Evolutionary conservation across 2,113 vertebrate species (phyloP), one percentile per base, ranked within the genome.

Genomic region (Phrynosoma platyrhinos): DNA sequence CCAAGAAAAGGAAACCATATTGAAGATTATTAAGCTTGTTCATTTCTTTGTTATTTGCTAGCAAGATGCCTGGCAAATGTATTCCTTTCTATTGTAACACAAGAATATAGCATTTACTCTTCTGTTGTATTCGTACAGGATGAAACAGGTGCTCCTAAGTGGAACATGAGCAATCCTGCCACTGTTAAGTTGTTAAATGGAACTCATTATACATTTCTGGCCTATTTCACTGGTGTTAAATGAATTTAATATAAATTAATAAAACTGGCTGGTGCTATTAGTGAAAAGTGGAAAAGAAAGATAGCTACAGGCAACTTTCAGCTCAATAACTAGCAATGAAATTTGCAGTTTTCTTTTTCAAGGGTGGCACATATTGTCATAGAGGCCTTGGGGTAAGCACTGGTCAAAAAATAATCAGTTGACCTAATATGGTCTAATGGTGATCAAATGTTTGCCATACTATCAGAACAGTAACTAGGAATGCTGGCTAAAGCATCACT

Each of bases 21-120:
- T 91, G 95, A 93, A 96, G 95, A 95, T 97, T 95, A 95, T 96
- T 97, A 97, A 96, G 89, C 95, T 96, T 97, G 96, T 96, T 97
- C 96, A 93, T 95, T 97, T 96, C 95, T 97, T 97, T 97, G 96
- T 97, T 96, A 96, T 94, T 96, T 83, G 85, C 82, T 90, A 75
- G 87, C 90, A 90, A 69, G 84, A 90, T 94, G 94, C 94, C 94
- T 95, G 91, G 92, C 91, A 94, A 95, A 88, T 95, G 91, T 94
- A 77, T 92, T 91, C 93, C 91, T 95, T 95, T 83, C 79, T 91
- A 89, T 94, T 96, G 94, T 95, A 96, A 95, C 93, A 91, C 94
- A 95, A 92, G 93, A 94, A 94, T 81, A 90, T 92, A 93, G 74
- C 94, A 94, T 94, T 95, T 92, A 94, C 95, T 95, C 90, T 94